Conservation (phyloP, 2,113 vertebrate genomes). For the Gallinago undulata region DNA sequence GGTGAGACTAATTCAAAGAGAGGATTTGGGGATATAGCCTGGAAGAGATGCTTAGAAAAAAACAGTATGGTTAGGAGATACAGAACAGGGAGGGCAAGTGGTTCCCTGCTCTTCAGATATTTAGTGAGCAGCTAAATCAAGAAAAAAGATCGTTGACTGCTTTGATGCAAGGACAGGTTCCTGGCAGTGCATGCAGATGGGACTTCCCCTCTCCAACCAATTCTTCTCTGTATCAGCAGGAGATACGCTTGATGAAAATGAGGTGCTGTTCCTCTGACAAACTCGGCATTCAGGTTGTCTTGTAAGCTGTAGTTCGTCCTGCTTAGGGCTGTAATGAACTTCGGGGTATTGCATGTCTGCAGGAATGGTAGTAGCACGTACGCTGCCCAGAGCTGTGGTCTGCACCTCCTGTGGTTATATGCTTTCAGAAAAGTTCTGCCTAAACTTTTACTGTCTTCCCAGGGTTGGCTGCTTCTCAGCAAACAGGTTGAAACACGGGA, state of each 20-base stretch:
- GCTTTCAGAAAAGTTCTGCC: background rate
- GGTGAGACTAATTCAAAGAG: background rate
- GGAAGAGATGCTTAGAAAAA: background rate
- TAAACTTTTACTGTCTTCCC: background rate
- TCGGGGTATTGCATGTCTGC: background rate
- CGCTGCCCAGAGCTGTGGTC: background rate
- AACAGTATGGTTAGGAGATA: background rate
- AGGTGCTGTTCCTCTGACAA: background rate
- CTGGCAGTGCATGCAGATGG: background rate
- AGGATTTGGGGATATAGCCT: background rate
- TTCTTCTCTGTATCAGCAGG: background rate
- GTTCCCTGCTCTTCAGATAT: background rate
- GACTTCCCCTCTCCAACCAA: background rate
- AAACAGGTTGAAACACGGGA: background rate
- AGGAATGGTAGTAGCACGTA: background rate
- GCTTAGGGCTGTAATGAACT: background rate
- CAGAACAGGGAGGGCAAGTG: background rate
- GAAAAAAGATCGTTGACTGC: fast-evolving
- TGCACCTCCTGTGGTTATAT: background rate
- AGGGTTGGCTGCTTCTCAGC: background rate
- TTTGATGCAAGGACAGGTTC: background rate
- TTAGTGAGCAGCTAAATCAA: background rate
- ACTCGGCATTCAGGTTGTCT: background rate
- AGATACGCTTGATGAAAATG: background rate
- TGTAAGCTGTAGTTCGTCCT: background rate